Evolutionary conservation across 1,140 invertebrate species (phyloP).

Genomic region (Drosophila subpulchrella): DNA sequence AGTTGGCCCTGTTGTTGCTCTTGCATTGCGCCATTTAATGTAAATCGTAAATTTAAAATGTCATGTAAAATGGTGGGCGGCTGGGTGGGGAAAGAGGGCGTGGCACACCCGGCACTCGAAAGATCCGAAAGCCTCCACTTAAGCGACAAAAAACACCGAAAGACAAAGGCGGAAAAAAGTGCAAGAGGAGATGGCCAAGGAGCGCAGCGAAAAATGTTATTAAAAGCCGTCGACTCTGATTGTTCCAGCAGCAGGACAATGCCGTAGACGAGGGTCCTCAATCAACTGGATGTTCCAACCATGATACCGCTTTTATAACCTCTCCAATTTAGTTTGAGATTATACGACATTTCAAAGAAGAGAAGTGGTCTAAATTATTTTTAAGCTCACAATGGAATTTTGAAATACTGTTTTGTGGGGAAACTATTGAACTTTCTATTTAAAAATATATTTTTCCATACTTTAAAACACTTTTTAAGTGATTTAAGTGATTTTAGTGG

Average conservation of each 20-base stretch:
- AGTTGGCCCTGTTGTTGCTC: conserved; percentile 34
- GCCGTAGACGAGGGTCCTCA: conserved; percentile 39
- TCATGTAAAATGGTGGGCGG: conserved; percentile 71
- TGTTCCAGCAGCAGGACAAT: conserved; percentile 42
- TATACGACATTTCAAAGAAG: background rate
- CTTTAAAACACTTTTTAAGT: too few relatives aligned
- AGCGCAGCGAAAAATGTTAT: conserved; percentile 77
- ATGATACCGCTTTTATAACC: conserved; percentile 4
- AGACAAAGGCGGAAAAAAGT: conserved; percentile 43
- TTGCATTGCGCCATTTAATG: conserved; percentile 80
- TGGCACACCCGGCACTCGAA: conserved; percentile 60
- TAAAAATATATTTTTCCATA: background rate
- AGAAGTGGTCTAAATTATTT: too few relatives aligned
- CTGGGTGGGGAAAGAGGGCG: conserved; percentile 45
- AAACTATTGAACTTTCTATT: too few relatives aligned
- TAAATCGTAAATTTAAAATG: conserved; percentile 83
- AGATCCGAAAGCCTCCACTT: conserved; percentile 59
- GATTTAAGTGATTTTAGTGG: too few relatives aligned
- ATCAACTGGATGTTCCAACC: conserved; percentile 40
- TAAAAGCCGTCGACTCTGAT: conserved; percentile 74
- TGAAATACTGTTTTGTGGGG: too few relatives aligned
- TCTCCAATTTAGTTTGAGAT: background rate
- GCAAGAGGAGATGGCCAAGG: conserved; percentile 35
- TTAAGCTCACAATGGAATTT: too few relatives aligned
- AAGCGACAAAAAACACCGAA: conserved; percentile 50